Conservation (phyloP, 1,140 invertebrate species). For the Drosophila orosa region DNA sequence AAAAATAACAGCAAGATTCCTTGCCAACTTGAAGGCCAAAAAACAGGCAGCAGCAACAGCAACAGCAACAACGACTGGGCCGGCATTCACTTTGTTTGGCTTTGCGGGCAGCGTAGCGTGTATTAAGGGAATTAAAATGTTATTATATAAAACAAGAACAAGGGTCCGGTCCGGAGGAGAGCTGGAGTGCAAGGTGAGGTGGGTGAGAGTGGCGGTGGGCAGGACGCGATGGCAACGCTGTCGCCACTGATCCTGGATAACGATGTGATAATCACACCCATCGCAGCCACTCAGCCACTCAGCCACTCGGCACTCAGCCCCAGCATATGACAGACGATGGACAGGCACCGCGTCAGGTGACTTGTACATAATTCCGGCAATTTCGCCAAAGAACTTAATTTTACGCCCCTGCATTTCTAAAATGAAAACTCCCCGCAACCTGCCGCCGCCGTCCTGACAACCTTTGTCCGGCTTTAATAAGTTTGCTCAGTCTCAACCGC, state of each 20-base stretch:
- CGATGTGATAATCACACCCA: constrained; percentile 79
- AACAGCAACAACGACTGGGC: constrained; percentile 32
- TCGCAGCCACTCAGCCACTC: constrained; percentile 52
- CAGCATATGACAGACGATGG: constrained; percentile 51
- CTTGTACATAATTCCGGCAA: constrained; percentile 73
- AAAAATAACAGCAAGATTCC: constrained; percentile 37
- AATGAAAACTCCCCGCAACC: constrained; percentile 35
- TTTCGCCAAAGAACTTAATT: constrained; percentile 69
- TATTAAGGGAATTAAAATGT: constrained; percentile 83
- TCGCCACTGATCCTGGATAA: constrained; percentile 79
- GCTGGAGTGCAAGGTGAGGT: background rate
- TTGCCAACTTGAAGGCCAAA: constrained; percentile 55
- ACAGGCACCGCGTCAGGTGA: constrained; percentile 55
- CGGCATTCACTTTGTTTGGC: constrained; percentile 66
- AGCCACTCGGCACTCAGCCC: constrained; percentile 11
- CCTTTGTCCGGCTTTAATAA: constrained; percentile 55
- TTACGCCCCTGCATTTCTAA: constrained; percentile 72
- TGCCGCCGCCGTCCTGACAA: constrained; percentile 4
- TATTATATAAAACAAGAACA: constrained; percentile 74
- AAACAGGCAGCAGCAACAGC: constrained; percentile 35
- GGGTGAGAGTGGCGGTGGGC: background rate
- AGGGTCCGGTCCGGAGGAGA: constrained; percentile 6
- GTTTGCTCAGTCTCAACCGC: constrained; percentile 51
- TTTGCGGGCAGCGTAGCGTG: constrained; percentile 76
- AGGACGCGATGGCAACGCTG: constrained; percentile 30